A percentile compares a stretch with the other conserved stretches of the same genome.
These are phyloP conservation scores for Ophraella communa DNA, from an alignment of 2,888 invertebrate species.

Conservation along the genomic window DNA sequence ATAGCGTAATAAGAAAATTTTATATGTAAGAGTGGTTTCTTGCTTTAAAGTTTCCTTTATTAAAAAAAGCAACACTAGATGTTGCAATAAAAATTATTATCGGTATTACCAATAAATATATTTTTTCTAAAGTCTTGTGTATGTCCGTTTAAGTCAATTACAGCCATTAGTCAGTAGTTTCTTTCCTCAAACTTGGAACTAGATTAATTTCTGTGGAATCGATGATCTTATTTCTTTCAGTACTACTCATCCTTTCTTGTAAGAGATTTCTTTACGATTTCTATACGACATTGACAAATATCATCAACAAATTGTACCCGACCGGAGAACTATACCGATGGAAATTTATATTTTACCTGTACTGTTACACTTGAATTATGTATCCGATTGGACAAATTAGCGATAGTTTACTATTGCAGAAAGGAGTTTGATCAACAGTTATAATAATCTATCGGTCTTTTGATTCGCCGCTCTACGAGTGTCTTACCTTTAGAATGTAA, in stretches of 20 bases:
- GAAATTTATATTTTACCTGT: slow-evolving; percentile 31
- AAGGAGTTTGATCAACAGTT: slow-evolving; percentile 15
- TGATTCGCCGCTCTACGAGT: background rate
- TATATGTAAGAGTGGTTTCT: too few relatives aligned
- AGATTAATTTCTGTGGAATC: slow-evolving; percentile 45
- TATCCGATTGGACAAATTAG: slow-evolving; percentile 28
- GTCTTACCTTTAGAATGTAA: background rate
- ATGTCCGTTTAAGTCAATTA: slow-evolving; percentile 32
- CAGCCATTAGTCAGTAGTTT: slow-evolving; percentile 25
- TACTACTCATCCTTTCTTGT: slow-evolving; percentile 8
- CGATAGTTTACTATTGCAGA: slow-evolving; percentile 11
- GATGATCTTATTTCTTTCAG: slow-evolving; percentile 38
- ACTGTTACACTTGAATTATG: slow-evolving; percentile 32
- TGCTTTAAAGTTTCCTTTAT: too few relatives aligned
- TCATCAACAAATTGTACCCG: slow-evolving; percentile 30
- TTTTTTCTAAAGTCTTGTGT: slow-evolving; percentile 31
- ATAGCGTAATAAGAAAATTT: too few relatives aligned
- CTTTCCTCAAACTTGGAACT: slow-evolving; percentile 42
- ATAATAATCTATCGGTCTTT: slow-evolving; percentile 14
- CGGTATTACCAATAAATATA: slow-evolving; percentile 32
- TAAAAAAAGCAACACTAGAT: too few relatives aligned
- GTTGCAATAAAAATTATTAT: background rate
- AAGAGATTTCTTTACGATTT: slow-evolving; percentile 27
- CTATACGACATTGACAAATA: slow-evolving; percentile 30
- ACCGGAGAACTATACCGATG: slow-evolving; percentile 18